phyloP scores from a whole-genome alignment of 2,888 invertebrate genomes.

The Drosophila austrosaltans region DNA sequence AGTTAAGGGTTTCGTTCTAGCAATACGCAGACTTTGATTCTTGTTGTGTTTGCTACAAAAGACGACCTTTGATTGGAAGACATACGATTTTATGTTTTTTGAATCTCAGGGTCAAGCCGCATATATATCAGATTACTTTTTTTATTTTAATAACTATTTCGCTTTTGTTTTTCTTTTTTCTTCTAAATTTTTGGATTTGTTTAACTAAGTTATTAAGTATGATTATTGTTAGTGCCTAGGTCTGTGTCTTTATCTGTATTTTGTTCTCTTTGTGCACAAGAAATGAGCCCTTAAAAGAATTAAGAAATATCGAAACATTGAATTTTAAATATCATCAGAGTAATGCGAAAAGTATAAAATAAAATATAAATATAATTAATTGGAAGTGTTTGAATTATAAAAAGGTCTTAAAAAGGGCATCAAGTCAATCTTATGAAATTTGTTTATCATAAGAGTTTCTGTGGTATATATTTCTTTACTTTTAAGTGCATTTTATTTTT shows the following conservation, averaged over 20 bases:
- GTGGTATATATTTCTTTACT: conserved; percentile 5
- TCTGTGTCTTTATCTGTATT: not conserved
- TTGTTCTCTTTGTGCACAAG: not conserved
- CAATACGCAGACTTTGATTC: conserved; percentile 80
- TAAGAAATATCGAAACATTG: not conserved
- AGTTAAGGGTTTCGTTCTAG: conserved; percentile 55
- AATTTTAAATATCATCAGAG: not conserved
- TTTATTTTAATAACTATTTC: conserved; percentile 54
- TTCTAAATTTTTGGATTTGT: conserved; percentile 20
- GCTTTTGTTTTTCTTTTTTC: conserved; percentile 28
- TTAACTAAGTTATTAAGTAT: conserved; percentile 42
- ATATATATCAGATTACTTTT: conserved; percentile 64
- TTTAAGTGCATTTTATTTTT: conserved; percentile 37
- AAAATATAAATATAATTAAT: not conserved
- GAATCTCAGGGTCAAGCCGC: conserved; percentile 84
- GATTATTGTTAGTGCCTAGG: conserved; percentile 15
- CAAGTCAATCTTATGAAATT: not conserved
- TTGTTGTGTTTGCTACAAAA: conserved; percentile 81
- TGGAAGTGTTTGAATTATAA: not conserved
- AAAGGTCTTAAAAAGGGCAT: not conserved
- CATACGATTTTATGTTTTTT: conserved; percentile 83
- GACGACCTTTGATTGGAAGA: conserved; percentile 84
- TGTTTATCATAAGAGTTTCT: not conserved
- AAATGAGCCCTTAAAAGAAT: not conserved
- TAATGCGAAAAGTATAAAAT: not conserved